Evolutionary conservation across 1,140 invertebrate species (phyloP).

Genomic region (Frieseomelitta varia): DNA sequence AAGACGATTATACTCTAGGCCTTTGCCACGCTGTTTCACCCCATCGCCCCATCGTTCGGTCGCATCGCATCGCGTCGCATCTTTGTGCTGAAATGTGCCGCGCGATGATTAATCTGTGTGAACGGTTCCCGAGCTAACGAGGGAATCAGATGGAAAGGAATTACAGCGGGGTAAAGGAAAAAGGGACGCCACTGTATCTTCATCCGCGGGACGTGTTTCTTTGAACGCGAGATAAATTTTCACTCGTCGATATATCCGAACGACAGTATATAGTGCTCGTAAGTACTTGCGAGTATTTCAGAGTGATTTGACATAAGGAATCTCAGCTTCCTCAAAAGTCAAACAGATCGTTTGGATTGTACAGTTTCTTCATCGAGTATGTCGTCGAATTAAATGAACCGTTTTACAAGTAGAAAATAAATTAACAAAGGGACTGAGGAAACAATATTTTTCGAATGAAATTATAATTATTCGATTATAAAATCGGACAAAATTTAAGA

Average conservation of each 20-base stretch:
- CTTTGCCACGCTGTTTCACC: not conserved
- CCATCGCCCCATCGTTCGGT: not conserved
- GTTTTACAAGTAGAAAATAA: no score
- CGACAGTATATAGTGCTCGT: no score
- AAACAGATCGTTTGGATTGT: no score
- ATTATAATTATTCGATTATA: no score
- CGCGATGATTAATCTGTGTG: conserved; percentile 10
- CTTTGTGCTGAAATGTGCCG: not conserved
- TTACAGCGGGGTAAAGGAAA: not conserved
- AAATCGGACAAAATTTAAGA: no score
- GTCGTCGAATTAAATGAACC: no score
- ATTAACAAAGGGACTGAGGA: no score
- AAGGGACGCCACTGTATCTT: not conserved
- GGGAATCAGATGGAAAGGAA: not conserved
- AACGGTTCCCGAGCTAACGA: conserved; percentile 13
- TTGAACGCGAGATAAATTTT: not conserved
- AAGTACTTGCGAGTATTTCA: no score
- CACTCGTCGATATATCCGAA: not conserved
- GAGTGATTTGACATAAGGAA: no score
- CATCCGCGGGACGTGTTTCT: not conserved
- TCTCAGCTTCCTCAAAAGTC: no score
- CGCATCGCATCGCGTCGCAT: not conserved
- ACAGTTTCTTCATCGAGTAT: no score
- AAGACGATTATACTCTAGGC: not conserved
- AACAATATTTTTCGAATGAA: no score